These are phyloP conservation scores for Oscheius sp. DNA, from an alignment of 1,140 invertebrate genomes.

Conservation along the genomic window DNA sequence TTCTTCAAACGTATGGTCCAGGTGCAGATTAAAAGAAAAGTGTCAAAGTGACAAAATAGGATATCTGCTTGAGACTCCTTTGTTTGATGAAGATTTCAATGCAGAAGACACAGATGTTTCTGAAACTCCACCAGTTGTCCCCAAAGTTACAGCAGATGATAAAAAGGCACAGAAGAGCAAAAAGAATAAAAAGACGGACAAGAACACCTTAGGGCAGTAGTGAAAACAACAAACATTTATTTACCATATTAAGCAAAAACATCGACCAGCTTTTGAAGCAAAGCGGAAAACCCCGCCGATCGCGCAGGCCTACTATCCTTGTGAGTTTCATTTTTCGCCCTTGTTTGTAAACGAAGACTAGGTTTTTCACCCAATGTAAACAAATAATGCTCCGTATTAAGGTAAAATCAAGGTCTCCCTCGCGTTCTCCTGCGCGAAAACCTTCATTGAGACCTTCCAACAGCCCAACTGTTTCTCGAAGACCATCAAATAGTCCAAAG, in stretches of 20 bases:
- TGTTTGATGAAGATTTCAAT: constrained; percentile 1
- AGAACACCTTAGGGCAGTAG: constrained; percentile 12
- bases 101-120: constrained; percentile 5
- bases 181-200: background rate
- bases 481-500: too few relatives aligned
- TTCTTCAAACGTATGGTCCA: constrained; percentile 2
- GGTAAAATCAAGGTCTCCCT: too few relatives aligned
- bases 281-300: too few relatives aligned
- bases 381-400: too few relatives aligned
- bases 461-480: too few relatives aligned
- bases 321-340: too few relatives aligned
- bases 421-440: too few relatives aligned
- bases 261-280: too few relatives aligned
- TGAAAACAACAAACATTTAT: constrained; percentile 19
- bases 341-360: too few relatives aligned
- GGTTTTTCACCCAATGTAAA: too few relatives aligned
- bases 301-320: too few relatives aligned
- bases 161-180: constrained; percentile 14
- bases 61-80: background rate
- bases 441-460: too few relatives aligned
- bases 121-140: background rate
- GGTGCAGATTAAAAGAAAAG: background rate
- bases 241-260: constrained; percentile 5
- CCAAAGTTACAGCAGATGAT: background rate
- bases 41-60: background rate